Conservation (phyloP, 1,140 invertebrate species). For the Scylla paramamosain region DNA sequence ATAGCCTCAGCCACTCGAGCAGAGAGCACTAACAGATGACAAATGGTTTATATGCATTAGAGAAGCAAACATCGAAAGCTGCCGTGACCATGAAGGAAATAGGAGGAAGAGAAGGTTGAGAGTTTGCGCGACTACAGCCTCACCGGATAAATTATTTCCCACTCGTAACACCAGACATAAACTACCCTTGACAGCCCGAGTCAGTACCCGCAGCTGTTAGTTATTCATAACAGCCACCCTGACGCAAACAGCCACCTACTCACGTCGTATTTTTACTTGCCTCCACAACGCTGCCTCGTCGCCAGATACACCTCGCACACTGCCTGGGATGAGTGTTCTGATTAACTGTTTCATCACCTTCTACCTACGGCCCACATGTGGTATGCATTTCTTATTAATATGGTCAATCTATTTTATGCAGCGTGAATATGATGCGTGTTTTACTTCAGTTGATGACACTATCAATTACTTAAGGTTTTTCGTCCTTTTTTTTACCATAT, state of each 20-base stretch:
- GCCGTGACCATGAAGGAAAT: too few species aligned
- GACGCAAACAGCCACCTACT: background rate
- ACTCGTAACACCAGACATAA: constrained; percentile 42
- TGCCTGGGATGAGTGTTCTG: background rate
- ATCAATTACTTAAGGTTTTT: background rate
- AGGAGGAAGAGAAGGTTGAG: too few species aligned
- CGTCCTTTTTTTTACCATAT: too few species aligned
- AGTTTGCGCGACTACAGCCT: background rate
- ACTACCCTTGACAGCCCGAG: constrained; percentile 23
- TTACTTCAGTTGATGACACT: too few species aligned
- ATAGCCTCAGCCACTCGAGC: too few species aligned
- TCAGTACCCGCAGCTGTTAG: constrained; percentile 23
- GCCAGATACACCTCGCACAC: background rate
- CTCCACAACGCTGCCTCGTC: background rate
- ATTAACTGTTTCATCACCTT: background rate
- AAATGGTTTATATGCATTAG: too few species aligned
- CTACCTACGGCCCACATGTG: background rate
- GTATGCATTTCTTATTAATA: background rate
- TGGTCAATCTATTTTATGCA: background rate
- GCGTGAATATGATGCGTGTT: background rate
- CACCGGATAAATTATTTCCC: background rate
- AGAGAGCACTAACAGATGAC: too few species aligned
- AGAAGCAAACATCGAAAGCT: too few species aligned
- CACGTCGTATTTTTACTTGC: background rate
- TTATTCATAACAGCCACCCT: constrained; percentile 36